Conservation (phyloP, 1,140 invertebrate species). For the Pachypeltis micranthus region DNA sequence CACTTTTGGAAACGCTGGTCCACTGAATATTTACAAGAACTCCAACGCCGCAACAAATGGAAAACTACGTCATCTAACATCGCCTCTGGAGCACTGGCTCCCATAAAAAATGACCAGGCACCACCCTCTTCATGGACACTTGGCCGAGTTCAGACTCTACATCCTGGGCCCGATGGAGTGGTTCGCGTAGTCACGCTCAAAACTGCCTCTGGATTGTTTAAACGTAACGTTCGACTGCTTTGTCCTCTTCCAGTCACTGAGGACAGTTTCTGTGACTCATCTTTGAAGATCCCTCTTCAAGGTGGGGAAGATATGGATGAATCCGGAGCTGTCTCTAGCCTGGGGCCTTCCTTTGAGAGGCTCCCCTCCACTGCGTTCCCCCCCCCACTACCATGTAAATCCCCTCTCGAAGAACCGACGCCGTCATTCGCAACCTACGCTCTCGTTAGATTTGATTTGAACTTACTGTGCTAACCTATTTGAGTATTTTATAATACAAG, state of each 20-base stretch:
- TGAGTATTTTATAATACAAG: too few relatives aligned
- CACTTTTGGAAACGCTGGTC: conserved; percentile 30
- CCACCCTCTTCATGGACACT: conserved; percentile 7
- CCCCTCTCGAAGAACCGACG: too few relatives aligned
- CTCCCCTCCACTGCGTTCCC: too few relatives aligned
- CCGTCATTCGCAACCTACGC: too few relatives aligned
- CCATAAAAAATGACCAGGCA: conserved; percentile 13
- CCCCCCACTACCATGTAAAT: too few relatives aligned
- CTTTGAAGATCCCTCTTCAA: too few relatives aligned
- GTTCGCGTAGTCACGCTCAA: conserved; percentile 21
- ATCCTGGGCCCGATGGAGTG: conserved; percentile 10
- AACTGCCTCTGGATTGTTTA: conserved; percentile 34
- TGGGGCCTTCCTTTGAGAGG: too few relatives aligned
- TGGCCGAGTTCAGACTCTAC: background rate
- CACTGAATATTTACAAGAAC: conserved; percentile 18
- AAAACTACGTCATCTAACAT: background rate
- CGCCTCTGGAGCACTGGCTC: background rate
- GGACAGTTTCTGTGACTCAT: background rate
- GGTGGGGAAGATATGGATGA: too few relatives aligned
- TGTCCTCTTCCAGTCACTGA: background rate
- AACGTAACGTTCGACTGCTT: too few relatives aligned
- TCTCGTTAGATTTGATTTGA: too few relatives aligned
- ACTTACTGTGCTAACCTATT: too few relatives aligned
- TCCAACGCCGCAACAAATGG: conserved; percentile 21
- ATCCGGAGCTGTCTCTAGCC: too few relatives aligned